These are phyloP conservation scores for Cantharis lateralis DNA, from an alignment of 2,888 invertebrate species.

Conservation along the genomic window DNA sequence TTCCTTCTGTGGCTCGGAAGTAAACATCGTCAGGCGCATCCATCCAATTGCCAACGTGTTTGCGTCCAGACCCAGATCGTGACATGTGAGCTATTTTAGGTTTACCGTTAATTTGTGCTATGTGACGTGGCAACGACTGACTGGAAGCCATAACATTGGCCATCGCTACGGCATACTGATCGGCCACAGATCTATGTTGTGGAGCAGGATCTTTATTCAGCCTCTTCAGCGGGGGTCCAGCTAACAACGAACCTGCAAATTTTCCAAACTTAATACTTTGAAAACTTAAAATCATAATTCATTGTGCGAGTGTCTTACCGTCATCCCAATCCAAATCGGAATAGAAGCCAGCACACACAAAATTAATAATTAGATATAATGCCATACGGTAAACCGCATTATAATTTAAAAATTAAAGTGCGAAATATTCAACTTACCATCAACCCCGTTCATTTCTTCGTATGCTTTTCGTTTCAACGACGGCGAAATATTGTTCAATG, in stretches of 20 bases:
- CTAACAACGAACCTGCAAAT: constrained; percentile 48
- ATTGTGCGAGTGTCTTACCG: constrained; percentile 56
- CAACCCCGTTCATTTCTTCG: constrained; percentile 88
- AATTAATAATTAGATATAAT: constrained; percentile 44
- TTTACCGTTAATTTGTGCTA: constrained; percentile 79
- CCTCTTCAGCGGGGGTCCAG: constrained; percentile 75
- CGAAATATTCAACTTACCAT: constrained; percentile 69
- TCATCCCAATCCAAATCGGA: constrained; percentile 68
- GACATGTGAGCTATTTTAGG: constrained; percentile 81
- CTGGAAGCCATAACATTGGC: constrained; percentile 69
- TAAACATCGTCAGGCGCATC: constrained; percentile 97
- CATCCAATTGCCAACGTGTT: constrained; percentile 97
- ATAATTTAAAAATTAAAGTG: background rate
- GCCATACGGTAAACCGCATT: background rate
- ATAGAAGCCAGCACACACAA: constrained; percentile 62
- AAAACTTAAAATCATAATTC: background rate
- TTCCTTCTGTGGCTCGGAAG: constrained; percentile 87
- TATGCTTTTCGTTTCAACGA: constrained; percentile 83
- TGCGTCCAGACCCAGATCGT: constrained; percentile 74
- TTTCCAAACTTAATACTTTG: background rate
- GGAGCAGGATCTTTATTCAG: constrained; percentile 72
- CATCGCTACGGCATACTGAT: constrained; percentile 73
- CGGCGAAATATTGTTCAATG: constrained; percentile 60
- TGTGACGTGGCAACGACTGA: constrained; percentile 71
- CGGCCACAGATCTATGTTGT: constrained; percentile 51